These are phyloP conservation scores for Trypoxylon attenuatum DNA, from an alignment of 2,888 invertebrate genomes.

Conservation along the genomic window DNA sequence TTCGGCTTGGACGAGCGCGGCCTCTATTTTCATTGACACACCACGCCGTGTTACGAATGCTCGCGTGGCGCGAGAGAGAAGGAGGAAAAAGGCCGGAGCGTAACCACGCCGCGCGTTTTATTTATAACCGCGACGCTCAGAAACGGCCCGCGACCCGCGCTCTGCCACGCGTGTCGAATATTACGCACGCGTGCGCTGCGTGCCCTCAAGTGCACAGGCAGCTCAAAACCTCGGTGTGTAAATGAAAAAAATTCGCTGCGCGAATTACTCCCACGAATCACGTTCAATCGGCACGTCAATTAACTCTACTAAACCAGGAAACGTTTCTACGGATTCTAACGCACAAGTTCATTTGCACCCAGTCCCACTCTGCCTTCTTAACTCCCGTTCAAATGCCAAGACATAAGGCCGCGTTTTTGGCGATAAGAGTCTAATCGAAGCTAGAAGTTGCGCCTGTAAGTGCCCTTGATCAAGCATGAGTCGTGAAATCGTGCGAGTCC, in stretches of 20 bases:
- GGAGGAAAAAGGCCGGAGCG: conserved; percentile 46
- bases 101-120: conserved; percentile 50
- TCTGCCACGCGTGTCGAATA: conserved; percentile 58
- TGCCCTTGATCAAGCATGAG: not conserved
- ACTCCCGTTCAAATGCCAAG: too few species aligned
- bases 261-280: not conserved
- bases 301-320: too few species aligned
- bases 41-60: too few species aligned
- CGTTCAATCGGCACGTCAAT: too few species aligned
- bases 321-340: too few species aligned
- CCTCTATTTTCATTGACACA: conserved; percentile 57
- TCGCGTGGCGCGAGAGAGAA: conserved; percentile 19
- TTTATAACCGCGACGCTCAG: conserved; percentile 50
- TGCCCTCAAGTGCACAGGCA: conserved; percentile 23
- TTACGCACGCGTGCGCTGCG: conserved; percentile 50
- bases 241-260: not conserved
- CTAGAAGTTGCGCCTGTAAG: not conserved
- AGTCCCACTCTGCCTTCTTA: too few species aligned
- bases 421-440: not conserved
- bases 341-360: too few species aligned
- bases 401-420: too few species aligned
- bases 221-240: conserved; percentile 7
- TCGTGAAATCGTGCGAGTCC: not conserved
- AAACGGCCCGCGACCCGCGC: conserved; percentile 42
- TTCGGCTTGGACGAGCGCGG: conserved; percentile 26